Percentiles rank a stretch among this genome's conserved stretches.
phyloP scores from a whole-genome alignment of 2,113 vertebrate species.

The Dipodomys merriami region DNA sequence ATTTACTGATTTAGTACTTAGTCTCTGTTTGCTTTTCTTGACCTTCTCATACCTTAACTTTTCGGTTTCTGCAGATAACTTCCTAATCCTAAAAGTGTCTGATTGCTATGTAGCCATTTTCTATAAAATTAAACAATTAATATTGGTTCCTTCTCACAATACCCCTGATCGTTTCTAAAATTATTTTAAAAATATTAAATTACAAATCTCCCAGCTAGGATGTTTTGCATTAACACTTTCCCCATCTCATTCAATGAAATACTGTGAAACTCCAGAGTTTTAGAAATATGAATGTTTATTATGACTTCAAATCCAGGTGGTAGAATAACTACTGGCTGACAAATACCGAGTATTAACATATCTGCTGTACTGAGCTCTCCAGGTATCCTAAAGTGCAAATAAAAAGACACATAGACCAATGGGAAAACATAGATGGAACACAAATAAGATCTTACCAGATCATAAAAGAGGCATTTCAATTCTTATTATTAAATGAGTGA shows the following conservation, averaged over 20 bases:
- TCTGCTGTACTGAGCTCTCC: background rate
- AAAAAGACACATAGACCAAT: background rate
- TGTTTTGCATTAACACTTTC: background rate
- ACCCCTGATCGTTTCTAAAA: background rate
- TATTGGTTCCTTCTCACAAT: background rate
- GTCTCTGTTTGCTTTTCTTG: background rate
- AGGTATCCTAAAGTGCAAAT: background rate
- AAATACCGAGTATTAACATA: background rate
- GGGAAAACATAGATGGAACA: background rate
- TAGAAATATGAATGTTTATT: background rate
- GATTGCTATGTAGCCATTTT: background rate
- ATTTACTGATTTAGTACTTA: background rate
- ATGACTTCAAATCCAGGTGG: background rate
- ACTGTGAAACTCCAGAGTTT: background rate
- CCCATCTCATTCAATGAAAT: background rate
- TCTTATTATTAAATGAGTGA: background rate
- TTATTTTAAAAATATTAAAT: background rate
- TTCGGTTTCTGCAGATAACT: background rate
- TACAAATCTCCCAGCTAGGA: background rate
- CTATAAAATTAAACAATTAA: background rate
- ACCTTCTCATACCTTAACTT: background rate
- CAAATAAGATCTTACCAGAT: background rate
- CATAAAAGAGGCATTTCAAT: slow-evolving; percentile 30
- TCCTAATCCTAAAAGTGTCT: background rate
- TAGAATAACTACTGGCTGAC: background rate